phyloP scores from a whole-genome alignment of 1,140 invertebrate genomes.

The Colletes gigas region DNA sequence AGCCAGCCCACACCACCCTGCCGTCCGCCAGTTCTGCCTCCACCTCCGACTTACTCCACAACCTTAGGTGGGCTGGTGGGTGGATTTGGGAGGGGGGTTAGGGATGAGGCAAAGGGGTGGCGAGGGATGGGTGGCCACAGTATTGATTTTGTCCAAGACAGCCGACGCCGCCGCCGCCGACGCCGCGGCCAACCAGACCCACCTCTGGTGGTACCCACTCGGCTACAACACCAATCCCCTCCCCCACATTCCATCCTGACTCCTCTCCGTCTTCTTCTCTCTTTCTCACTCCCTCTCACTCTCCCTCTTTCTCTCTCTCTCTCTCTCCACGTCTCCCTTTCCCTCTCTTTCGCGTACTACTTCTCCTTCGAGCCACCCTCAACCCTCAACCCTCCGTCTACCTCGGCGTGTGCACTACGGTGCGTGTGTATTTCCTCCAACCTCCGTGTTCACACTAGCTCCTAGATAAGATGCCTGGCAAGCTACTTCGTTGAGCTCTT shows the following conservation, averaged over 20 bases:
- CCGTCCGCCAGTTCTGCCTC: constrained; percentile 69
- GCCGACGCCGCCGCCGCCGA: constrained; percentile 72
- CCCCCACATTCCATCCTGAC: constrained; percentile 65
- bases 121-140: constrained; percentile 77
- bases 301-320: background rate
- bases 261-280: constrained; percentile 42
- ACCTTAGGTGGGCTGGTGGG: constrained; percentile 72
- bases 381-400: constrained; percentile 26
- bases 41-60: constrained; percentile 74
- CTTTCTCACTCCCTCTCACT: constrained; percentile 31
- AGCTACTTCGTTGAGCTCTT: constrained; percentile 39
- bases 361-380: constrained; percentile 36
- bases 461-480: constrained; percentile 60
- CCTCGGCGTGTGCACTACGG: constrained; percentile 6
- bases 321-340: constrained; percentile 31
- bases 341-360: constrained; percentile 8
- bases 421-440: constrained; percentile 22
- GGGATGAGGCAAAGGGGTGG: constrained; percentile 65
- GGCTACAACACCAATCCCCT: constrained; percentile 77
- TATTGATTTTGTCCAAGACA: constrained; percentile 82
- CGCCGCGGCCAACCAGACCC: constrained; percentile 80
- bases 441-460: constrained; percentile 48
- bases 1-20: constrained; percentile 74
- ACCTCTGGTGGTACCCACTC: constrained; percentile 80
- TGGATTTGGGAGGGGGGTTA: constrained; percentile 56